phyloP scores from a whole-genome alignment of 64 coral and sea anemone species.

The Montipora cactus region DNA sequence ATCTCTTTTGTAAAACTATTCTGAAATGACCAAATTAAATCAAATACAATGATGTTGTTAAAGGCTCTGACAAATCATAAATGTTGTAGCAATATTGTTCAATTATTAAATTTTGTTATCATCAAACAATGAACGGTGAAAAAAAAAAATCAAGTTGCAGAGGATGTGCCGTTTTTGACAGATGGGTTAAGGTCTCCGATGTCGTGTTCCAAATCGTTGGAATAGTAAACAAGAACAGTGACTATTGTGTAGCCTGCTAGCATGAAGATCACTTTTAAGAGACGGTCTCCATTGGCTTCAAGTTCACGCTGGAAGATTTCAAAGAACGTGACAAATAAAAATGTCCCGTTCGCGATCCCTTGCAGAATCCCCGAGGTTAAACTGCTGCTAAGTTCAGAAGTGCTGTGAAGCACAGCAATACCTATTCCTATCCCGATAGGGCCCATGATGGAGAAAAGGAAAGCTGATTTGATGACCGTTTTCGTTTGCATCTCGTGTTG shows the following conservation, averaged over 20 bases:
- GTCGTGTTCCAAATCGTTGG: slow-evolving; percentile 62
- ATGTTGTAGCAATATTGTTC: too few relatives aligned
- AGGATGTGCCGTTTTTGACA: neutral
- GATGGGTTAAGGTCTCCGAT: neutral
- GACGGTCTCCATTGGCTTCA: slow-evolving; percentile 47
- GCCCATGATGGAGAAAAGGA: slow-evolving; percentile 86
- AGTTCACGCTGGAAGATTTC: slow-evolving; percentile 95
- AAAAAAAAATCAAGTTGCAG: neutral
- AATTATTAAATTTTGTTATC: too few relatives aligned
- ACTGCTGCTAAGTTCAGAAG: slow-evolving; percentile 51
- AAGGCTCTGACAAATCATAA: too few relatives aligned
- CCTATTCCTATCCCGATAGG: slow-evolving; percentile 79
- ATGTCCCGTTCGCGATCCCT: slow-evolving; percentile 94
- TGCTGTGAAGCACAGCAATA: slow-evolving; percentile 73
- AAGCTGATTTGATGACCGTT: slow-evolving; percentile 57
- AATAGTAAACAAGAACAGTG: slow-evolving; percentile 73
- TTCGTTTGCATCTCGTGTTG: slow-evolving; percentile 78
- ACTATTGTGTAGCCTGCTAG: slow-evolving; percentile 81
- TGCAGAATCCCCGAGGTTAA: slow-evolving; percentile 82
- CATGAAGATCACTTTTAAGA: slow-evolving; percentile 87
- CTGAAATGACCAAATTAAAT: too few relatives aligned
- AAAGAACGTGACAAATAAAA: slow-evolving; percentile 95
- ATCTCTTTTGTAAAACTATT: too few relatives aligned
- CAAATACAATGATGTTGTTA: too few relatives aligned
- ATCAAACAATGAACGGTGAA: too few relatives aligned